Base-by-base conservation (phyloP, 2,888 invertebrate genomes). In the Zelleria hepariella region DNA sequence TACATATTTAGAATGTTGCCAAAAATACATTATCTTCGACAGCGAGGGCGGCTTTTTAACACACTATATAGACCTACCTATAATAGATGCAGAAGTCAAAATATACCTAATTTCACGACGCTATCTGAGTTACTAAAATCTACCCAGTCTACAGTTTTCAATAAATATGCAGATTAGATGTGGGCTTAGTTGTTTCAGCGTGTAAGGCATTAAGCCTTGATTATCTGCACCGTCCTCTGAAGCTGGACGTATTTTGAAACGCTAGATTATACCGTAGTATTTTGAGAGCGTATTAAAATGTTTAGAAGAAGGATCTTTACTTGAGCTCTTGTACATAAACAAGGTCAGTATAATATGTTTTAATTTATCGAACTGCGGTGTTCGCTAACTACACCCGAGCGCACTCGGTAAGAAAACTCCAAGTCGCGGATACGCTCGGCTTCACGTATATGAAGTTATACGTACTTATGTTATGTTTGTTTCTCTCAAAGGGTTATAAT, bases 151-250 rank as follows among this genome's bases (percentile, higher is more conserved):
- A 81, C 72, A 72, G 73, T 74, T 73, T 79, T 75, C 73, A 74
- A 78, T 80, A 79, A 77, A 75, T 76, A 79, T 80, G 77, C 67
- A 77, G 74, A 80, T 77, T 68, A 71, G 71, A 71, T 47, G 42
- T 24, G 59, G 25, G 72, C 70, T 73, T 64, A 70, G 73, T 73
- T 72, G 70, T 72, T 73, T 69, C 65, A 74, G 69, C 70, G 71
- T 72, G 71, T n/a, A 69, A 55, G 58, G 58, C 32, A 21, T 48
- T 18, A 23, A 18, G 42, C 54, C 67, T 72, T 71, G 68, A 73
- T 74, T 70, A 74, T 71, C 68, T 69, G 64, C 62, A 68, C 67
- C 67, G 68, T 73, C 67, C 66, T 64, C 32, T 42, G 10, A 42
- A 42, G n/a, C n/a, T n/a, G n/a, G 6, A 2, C 32, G 32, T 42